Conservation (phyloP, 2,113 vertebrate genomes). For the Sigmodon hispidus region DNA sequence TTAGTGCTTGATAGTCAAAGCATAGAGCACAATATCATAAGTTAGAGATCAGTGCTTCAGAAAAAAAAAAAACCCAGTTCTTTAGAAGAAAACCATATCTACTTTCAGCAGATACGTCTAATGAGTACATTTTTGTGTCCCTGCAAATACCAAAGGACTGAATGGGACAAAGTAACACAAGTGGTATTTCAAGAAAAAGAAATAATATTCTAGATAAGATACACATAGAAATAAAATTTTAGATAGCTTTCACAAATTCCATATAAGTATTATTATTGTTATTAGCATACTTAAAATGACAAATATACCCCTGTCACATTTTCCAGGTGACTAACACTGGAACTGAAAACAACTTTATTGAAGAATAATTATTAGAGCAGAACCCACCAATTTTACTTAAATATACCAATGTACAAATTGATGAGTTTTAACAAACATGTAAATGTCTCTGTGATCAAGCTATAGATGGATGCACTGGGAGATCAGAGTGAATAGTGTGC, state of each 20-base stretch:
- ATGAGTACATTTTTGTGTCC: slow-evolving; percentile 25
- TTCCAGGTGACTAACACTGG: background rate
- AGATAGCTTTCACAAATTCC: slow-evolving; percentile 3
- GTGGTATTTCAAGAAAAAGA: slow-evolving; percentile 39
- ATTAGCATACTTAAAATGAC: slow-evolving; percentile 35
- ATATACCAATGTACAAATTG: background rate
- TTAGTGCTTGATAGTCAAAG: slow-evolving; percentile 6
- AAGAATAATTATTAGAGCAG: slow-evolving; percentile 25
- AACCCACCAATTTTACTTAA: background rate
- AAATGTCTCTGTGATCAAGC: background rate
- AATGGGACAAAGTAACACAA: slow-evolving; percentile 19
- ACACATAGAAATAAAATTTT: slow-evolving; percentile 25
- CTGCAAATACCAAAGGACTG: slow-evolving; percentile 17
- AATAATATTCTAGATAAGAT: slow-evolving; percentile 50
- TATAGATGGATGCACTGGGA: background rate
- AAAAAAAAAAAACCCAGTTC: background rate
- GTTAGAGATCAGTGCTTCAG: slow-evolving; percentile 1
- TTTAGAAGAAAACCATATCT: slow-evolving; percentile 41
- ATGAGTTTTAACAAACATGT: slow-evolving; percentile 32
- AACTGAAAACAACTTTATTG: slow-evolving; percentile 8
- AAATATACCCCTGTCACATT: slow-evolving; percentile 24
- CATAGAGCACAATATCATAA: background rate
- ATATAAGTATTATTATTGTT: slow-evolving; percentile 9
- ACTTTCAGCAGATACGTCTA: background rate
- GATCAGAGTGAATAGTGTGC: no score